Base-by-base conservation (phyloP, 2,113 vertebrate genomes). In the Stegostoma tigrinum region DNA sequence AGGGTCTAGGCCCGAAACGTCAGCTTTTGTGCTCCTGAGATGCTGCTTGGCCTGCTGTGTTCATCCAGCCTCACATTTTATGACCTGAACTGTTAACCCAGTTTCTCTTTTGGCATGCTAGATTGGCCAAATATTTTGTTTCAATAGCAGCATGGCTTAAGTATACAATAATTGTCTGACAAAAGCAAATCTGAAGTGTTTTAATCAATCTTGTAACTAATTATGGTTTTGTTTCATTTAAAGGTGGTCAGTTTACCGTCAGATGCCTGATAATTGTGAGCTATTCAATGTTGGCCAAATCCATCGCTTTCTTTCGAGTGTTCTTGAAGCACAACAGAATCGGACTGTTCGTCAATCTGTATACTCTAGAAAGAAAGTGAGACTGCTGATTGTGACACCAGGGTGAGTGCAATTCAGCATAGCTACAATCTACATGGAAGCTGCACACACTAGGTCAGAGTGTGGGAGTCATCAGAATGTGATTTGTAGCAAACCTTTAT, bases 241-340 rank as follows among this genome's bases (percentile, higher is more conserved):
- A 66, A 99, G 99, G 97, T 99, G 98, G 98, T 97, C 98, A 94
- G 97, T 99, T 48, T 99, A 99, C 96, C 97, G 97, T 0, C 98
- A 99, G 52, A 97, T 97, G 80, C 96, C 97, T 96, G 98, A 99
- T 14, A 97, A 98, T 23, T 97, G 98, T 0, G 97, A 98, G 48
- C 97, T 98, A 96, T 99, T 99, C 97, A 98, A 98, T 96, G 98
- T 98, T 14, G 97, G 97, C 42, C 98, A 99, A 96, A 98, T 99
- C 96, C 98, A 99, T 96, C 97, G 97, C 70, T 99, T 97, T 97
- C 97, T 99, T 96, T 97, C 98, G 3, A 97, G 96, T 95, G 97
- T 98, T 96, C 96, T 98, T 96, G 97, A 98, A 96, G 98, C 97
- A 96, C 98, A 97, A 95, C 97, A 97, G 95, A 97, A 96, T 95